phyloP scores from a whole-genome alignment of 2,888 invertebrate genomes.

The Perithous albicinctus region DNA sequence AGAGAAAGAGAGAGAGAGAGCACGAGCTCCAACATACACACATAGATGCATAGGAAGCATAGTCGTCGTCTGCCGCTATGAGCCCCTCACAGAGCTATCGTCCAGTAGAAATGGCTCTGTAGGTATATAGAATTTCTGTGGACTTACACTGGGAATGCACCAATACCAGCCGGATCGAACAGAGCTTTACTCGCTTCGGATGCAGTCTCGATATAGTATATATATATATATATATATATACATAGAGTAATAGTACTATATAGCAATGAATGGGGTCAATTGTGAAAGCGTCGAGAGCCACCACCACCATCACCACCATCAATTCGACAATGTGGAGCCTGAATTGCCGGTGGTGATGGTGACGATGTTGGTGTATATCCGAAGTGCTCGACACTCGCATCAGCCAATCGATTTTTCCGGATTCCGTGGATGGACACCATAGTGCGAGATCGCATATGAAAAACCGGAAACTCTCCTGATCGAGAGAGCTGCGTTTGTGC shows the following conservation, averaged over 20 bases:
- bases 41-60: neutral
- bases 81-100: slow-evolving; percentile 41
- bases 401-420: slow-evolving; percentile 56
- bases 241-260: slow-evolving; percentile 51
- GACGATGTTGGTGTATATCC: slow-evolving; percentile 7
- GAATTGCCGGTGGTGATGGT: slow-evolving; percentile 51
- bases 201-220: slow-evolving; percentile 44
- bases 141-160: slow-evolving; percentile 21
- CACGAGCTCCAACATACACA: too few species aligned
- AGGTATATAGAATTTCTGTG: slow-evolving; percentile 4
- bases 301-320: slow-evolving; percentile 36
- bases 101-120: slow-evolving; percentile 6
- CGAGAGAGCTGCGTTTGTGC: slow-evolving; percentile 30
- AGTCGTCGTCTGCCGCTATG: slow-evolving; percentile 32
- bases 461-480: slow-evolving; percentile 52
- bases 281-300: slow-evolving; percentile 74
- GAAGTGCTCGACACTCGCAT: slow-evolving; percentile 38
- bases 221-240: too few species aligned
- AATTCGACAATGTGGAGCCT: slow-evolving; percentile 56
- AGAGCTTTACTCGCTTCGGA: slow-evolving; percentile 59
- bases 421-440: slow-evolving; percentile 37
- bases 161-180: slow-evolving; percentile 54
- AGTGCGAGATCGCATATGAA: slow-evolving; percentile 43
- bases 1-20: neutral
- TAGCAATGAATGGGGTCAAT: slow-evolving; percentile 78